phyloP scores from a whole-genome alignment of 2,113 vertebrate species.

The Halichoeres trimaculatus region DNA sequence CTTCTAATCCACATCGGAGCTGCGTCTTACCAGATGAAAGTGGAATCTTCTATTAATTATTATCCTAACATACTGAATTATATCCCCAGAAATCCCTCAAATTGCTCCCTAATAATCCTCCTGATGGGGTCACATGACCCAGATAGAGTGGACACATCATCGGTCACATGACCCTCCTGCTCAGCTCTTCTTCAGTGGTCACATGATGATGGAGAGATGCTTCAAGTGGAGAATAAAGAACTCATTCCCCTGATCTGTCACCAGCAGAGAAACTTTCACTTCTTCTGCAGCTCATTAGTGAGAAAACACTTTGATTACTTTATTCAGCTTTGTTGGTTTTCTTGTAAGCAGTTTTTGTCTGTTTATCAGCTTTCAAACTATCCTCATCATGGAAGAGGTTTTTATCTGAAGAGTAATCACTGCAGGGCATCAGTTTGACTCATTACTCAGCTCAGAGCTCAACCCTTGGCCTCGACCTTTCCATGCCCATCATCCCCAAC shows the following conservation, averaged over 20 bases:
- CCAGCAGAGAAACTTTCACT: too few species aligned
- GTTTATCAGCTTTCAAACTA: background rate
- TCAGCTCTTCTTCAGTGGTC: conserved; percentile 5
- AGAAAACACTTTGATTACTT: background rate
- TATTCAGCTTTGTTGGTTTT: background rate
- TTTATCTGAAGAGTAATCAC: background rate
- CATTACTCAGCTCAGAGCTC: too few species aligned
- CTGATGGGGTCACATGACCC: conserved; percentile 75
- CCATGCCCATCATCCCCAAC: too few species aligned
- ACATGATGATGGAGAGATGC: background rate
- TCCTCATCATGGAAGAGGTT: background rate
- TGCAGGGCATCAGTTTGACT: too few species aligned
- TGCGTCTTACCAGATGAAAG: conserved; percentile 74
- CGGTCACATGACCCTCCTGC: conserved; percentile 17
- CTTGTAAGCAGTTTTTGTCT: background rate
- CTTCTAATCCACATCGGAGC: conserved; percentile 67
- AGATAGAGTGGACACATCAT: conserved; percentile 29
- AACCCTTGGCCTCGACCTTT: too few species aligned
- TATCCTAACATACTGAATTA: conserved; percentile 79
- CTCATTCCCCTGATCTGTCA: background rate
- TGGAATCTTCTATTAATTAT: conserved; percentile 80
- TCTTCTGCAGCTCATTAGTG: too few species aligned
- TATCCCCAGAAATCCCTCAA: conserved; percentile 75
- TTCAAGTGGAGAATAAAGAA: background rate
- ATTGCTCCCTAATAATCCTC: conserved; percentile 78